Conservation (phyloP, 2,888 invertebrate genomes). For the Hydrotaea cyrtoneurina region DNA sequence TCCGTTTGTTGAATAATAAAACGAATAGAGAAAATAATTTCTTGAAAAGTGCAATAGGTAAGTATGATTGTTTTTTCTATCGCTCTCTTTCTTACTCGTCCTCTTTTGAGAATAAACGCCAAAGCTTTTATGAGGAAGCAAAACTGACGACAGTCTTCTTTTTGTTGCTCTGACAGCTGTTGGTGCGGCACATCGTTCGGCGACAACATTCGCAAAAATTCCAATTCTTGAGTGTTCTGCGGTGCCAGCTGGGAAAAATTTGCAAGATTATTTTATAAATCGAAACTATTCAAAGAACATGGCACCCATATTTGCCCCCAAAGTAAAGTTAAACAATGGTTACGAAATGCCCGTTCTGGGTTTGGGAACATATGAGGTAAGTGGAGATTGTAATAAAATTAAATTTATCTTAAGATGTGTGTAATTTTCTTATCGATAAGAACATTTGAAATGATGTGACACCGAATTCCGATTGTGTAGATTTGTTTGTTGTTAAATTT, state of each 20-base stretch:
- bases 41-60: conserved; percentile 22
- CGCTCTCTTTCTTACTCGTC: neutral
- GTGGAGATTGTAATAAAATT: no score
- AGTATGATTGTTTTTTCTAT: neutral
- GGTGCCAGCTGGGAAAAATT: neutral
- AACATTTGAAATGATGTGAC: no score
- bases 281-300: conserved; percentile 27
- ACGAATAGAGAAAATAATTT: conserved; percentile 11
- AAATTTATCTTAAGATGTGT: no score
- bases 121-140: conserved; percentile 25
- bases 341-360: conserved; percentile 84
- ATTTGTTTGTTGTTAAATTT: no score
- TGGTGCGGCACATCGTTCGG: conserved; percentile 21
- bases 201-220: neutral
- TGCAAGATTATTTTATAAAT: neutral
- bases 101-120: neutral
- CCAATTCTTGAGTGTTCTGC: conserved; percentile 22
- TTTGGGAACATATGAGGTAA: conserved; percentile 85
- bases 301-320: conserved; percentile 74
- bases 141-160: conserved; percentile 35
- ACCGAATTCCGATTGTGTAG: no score
- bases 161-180: conserved; percentile 6
- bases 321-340: conserved; percentile 83
- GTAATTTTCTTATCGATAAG: no score
- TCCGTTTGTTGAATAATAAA: conserved; percentile 35